Evolutionary conservation across 2,888 invertebrate genomes (phyloP), one percentile per base, ranked within the genome.

Genomic region (Pseudoips prasinana): DNA sequence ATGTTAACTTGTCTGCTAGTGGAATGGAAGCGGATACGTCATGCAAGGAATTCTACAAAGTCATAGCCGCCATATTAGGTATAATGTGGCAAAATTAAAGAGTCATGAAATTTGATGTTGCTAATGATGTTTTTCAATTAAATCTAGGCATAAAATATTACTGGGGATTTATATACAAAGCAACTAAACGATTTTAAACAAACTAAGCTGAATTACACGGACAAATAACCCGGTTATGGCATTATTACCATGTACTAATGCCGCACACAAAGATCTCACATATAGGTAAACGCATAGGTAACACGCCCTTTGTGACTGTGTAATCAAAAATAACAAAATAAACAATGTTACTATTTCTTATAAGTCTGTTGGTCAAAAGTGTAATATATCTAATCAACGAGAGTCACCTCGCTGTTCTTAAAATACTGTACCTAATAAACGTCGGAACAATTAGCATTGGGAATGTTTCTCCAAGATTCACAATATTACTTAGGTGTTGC

Each of bases 371-470:
- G 26, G 20, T 33, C 33, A 40, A 24, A 33, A 33, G 41, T 41
- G 44, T 43, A 44, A 31, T 25, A 52, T 34, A 46, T 56, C 50
- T 63, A 56, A 53, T 56, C 49, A 46, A 44, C 47, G 59, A 65
- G 59, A 58, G 34, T 51, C 59, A 46, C 45, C 47, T 56, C 52
- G 31, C 38, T 64, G 36, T 62, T 35, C 65, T 71, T 63, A 64
- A 61, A 59, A 88, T 86, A 87, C 87, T 85, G 68, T 88, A 88
- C 88, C 87, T 88, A 88, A 85, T 73, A 71, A 71, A 77, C 79
- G 86, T 73, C 59, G 88, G 62, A 76, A 80, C 84, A 80, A 81
- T 74, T 67, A 82, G 67, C 88, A 88, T 88, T 83, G 68, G 73
- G 67, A 83, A 68, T 67, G 61, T 60, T 66, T 74, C 76, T 79